These are phyloP conservation scores for Patella ulyssiponensis DNA, from an alignment of 2,888 invertebrate genomes.

Conservation along the genomic window DNA sequence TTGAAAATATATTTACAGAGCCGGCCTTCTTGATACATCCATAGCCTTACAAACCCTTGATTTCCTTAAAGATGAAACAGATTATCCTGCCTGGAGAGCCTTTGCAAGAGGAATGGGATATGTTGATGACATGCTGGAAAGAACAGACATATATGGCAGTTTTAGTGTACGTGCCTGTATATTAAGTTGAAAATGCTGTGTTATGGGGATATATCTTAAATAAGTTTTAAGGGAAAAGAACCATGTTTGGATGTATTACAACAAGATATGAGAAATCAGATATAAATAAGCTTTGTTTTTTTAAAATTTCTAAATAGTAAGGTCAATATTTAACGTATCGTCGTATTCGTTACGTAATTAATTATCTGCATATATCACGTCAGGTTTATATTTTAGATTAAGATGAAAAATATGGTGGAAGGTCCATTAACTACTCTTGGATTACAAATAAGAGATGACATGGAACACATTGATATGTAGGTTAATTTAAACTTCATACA, in stretches of 20 bases:
- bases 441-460: slow-evolving; percentile 13
- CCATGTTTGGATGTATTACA: too few species aligned
- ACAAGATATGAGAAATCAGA: too few species aligned
- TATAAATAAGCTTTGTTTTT: too few species aligned
- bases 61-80: slow-evolving; percentile 37
- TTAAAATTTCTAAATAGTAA: too few species aligned
- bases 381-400: slow-evolving; percentile 22
- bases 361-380: too few species aligned
- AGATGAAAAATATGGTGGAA: slow-evolving; percentile 14
- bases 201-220: too few species aligned
- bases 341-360: too few species aligned
- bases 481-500: neutral
- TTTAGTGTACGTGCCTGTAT: slow-evolving; percentile 32
- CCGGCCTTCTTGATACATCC: slow-evolving; percentile 77
- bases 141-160: slow-evolving; percentile 32
- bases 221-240: too few species aligned
- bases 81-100: slow-evolving; percentile 40
- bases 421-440: slow-evolving; percentile 12
- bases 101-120: slow-evolving; percentile 35
- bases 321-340: too few species aligned
- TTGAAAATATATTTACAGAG: slow-evolving; percentile 37
- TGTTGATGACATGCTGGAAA: slow-evolving; percentile 44
- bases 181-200: too few species aligned
- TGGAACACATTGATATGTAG: slow-evolving; percentile 23
- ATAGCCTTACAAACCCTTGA: slow-evolving; percentile 46